Evolutionary conservation across 2,888 invertebrate genomes (phyloP).

Genomic region (Chamaedrilus cognettii): DNA sequence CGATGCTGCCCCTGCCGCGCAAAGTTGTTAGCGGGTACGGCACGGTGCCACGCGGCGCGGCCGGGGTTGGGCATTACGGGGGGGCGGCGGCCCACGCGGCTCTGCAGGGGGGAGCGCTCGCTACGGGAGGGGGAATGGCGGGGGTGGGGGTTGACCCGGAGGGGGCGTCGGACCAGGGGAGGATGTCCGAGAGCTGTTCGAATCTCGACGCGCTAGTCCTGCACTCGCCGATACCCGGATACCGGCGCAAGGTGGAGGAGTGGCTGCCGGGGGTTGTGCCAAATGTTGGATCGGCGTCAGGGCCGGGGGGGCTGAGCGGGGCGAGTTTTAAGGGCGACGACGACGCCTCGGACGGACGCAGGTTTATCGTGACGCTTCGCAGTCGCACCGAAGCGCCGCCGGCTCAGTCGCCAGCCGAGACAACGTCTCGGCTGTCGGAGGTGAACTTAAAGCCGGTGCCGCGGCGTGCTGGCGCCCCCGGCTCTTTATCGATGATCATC

Average conservation of each 20-base stretch:
- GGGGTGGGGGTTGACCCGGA: neutral
- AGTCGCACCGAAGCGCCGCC: too few relatives aligned
- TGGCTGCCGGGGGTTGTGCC: constrained; percentile 37
- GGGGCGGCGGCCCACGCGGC: constrained; percentile 62
- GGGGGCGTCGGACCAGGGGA: constrained; percentile 18
- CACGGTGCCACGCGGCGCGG: constrained; percentile 91
- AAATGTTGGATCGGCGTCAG: constrained; percentile 23
- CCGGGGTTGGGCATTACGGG: too few relatives aligned
- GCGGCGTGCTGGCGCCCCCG: too few relatives aligned
- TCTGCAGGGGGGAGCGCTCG: constrained; percentile 88
- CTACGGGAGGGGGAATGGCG: constrained; percentile 64
- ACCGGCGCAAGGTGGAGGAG: constrained; percentile 39
- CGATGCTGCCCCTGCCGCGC: too few relatives aligned
- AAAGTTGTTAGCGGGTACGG: constrained; percentile 91
- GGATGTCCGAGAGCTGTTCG: constrained; percentile 11
- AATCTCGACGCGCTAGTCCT: constrained; percentile 9
- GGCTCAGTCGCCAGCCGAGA: too few relatives aligned
- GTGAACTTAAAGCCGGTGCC: too few relatives aligned
- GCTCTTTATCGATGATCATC: neutral
- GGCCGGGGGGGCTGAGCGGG: too few relatives aligned
- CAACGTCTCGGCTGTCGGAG: too few relatives aligned
- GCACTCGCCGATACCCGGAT: constrained; percentile 34
- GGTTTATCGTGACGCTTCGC: too few relatives aligned
- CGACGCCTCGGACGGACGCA: constrained; percentile 1
- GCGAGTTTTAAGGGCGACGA: too few relatives aligned